phyloP scores from a whole-genome alignment of 2,888 invertebrate species.

The Ormyrus thymus region DNA sequence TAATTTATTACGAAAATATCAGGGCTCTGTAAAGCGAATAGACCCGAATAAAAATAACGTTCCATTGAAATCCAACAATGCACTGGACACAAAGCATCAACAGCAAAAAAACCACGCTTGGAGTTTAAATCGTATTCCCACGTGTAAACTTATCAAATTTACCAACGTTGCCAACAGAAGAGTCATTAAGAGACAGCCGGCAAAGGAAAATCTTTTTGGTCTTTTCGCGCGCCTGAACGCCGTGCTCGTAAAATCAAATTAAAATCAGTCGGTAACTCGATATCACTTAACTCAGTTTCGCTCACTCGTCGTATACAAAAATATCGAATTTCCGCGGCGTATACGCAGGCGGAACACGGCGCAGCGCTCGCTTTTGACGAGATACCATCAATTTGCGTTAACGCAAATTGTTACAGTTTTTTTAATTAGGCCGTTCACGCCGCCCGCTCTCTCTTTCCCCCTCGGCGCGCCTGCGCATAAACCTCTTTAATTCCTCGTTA shows the following conservation, averaged over 20 bases:
- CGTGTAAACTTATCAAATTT: too few relatives aligned
- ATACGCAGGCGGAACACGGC: not conserved
- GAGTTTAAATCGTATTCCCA: too few relatives aligned
- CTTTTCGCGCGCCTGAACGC: not conserved
- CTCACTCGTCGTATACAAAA: not conserved
- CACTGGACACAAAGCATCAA: too few relatives aligned
- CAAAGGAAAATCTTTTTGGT: not conserved
- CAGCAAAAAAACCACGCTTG: too few relatives aligned
- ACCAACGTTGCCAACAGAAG: too few relatives aligned
- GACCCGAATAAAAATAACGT: too few relatives aligned
- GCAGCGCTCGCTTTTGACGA: conserved; percentile 11
- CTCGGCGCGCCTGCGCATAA: not conserved
- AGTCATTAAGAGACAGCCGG: not conserved
- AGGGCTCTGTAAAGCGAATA: too few relatives aligned
- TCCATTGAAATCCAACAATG: too few relatives aligned
- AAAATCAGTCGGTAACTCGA: conserved; percentile 40
- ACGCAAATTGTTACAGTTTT: conserved; percentile 33
- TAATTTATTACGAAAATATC: too few relatives aligned
- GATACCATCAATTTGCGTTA: conserved; percentile 45
- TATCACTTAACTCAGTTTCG: conserved; percentile 22
- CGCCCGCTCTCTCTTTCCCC: not conserved
- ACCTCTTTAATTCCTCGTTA: conserved; percentile 32
- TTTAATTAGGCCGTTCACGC: conserved; percentile 20
- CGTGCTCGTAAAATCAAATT: conserved; percentile 35
- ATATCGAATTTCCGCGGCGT: conserved; percentile 32